Evolutionary conservation across 64 coral and sea anemone species (phyloP), one percentile per base, ranked within the genome.

Genomic region (Pocillopora damicornis): DNA sequence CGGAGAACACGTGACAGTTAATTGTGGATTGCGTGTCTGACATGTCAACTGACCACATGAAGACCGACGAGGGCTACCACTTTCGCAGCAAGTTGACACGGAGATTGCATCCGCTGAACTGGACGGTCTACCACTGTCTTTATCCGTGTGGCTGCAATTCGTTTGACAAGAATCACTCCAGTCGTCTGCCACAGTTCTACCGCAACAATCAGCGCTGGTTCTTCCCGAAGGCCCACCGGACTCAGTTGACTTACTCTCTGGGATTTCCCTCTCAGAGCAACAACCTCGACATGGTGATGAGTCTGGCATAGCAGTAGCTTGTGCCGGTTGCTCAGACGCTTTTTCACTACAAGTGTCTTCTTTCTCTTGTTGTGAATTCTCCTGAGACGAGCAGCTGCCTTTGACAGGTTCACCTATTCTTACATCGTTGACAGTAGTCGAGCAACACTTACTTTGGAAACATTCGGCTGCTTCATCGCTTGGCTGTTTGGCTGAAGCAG

Each of bases 81-180:
- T 59, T 14, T 64, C 61, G 37, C 79, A 37, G 79, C 30, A 36
- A 63, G 60, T 58, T 25, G 10, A 79, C 10, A 79, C 58, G n/a
- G 77, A 79, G 77, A 22, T 64, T 63, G 79, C 79, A 64, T 9
- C 34, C 13, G 79, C 61, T 64, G 23, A 61, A 81, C 60, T 64
- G 61, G 60, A 18, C 22, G 60, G 60, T 59, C 79, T 64, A 1
- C 13, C 59, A 64, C 6, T 37, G 79, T 81, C 79, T 17, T 63
- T 13, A 81, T 37, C 79, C 6, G 23, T 9, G 13, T 5, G 63
- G 79, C 5, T 81, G 60, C 34, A 36, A 64, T 14, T 16, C 14
- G 26, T 4, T 13, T 81, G 77, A 79, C 77, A 79, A 79, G 77
- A 23, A 79, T 13, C 30, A 23, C 77, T 34, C 11, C 77, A 79